phyloP scores from a whole-genome alignment of 2,888 invertebrate species.

The Lypha dubia region DNA sequence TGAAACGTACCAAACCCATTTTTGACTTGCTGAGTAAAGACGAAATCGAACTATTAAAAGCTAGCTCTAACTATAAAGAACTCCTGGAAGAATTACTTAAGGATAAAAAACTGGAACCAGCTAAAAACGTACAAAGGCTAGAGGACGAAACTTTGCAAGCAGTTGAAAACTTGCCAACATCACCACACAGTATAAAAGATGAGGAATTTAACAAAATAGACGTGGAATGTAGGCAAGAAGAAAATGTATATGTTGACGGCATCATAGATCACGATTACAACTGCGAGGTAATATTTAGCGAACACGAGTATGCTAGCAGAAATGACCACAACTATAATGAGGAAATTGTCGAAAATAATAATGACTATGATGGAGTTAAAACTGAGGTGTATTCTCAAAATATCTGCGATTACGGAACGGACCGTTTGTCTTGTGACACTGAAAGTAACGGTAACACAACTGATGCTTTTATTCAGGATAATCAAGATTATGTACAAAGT shows the following conservation, averaged over 20 bases:
- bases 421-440: not conserved
- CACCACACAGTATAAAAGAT: not conserved
- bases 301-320: constrained; percentile 1
- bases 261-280: constrained; percentile 63
- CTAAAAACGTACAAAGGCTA: not conserved
- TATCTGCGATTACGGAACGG: not conserved
- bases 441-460: constrained; percentile 2
- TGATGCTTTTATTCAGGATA: not conserved
- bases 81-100: constrained; percentile 45
- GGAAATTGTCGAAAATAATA: not conserved
- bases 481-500: constrained; percentile 17
- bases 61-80: constrained; percentile 43
- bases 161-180: constrained; percentile 33
- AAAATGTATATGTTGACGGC: constrained; percentile 39
- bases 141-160: constrained; percentile 15
- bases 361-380: not conserved
- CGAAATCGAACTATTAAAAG: constrained; percentile 53
- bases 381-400: not conserved
- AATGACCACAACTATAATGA: constrained; percentile 45
- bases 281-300: not conserved
- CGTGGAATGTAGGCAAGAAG: not conserved
- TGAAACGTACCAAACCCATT: constrained; percentile 59
- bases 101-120: constrained; percentile 30
- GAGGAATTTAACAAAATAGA: constrained; percentile 10
- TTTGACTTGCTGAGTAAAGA: constrained; percentile 38